phyloP scores from a whole-genome alignment of 64 coral and sea anemone genomes.

The Porites lutea region DNA sequence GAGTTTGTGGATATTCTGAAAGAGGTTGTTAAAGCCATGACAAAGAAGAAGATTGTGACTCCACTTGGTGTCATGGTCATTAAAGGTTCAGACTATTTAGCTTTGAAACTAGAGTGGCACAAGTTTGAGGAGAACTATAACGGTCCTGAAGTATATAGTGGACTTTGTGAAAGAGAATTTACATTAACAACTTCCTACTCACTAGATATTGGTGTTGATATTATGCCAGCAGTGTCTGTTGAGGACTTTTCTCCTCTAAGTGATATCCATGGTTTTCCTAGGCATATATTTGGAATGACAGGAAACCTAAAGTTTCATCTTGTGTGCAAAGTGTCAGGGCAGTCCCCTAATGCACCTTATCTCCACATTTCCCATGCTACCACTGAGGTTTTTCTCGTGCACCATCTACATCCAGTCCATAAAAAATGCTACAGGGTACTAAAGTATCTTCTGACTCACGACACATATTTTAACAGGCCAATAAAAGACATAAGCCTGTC shows the following conservation, averaged over 20 bases:
- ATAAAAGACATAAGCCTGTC: conserved; percentile 20
- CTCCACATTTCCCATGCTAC: conserved; percentile 41
- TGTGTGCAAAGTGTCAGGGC: conserved; percentile 44
- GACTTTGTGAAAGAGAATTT: conserved; percentile 14
- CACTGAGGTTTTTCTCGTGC: conserved; percentile 22
- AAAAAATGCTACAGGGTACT: conserved; percentile 45
- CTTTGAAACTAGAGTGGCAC: conserved; percentile 37
- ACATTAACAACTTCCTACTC: background rate
- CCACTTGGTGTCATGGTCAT: conserved; percentile 9
- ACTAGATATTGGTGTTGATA: conserved; percentile 52
- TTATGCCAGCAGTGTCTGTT: conserved; percentile 39
- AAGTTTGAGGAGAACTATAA: conserved; percentile 27
- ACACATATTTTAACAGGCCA: conserved; percentile 29
- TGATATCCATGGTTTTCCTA: conserved; percentile 31
- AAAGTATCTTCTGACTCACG: conserved; percentile 37
- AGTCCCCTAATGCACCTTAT: conserved; percentile 20
- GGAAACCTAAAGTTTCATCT: conserved; percentile 42
- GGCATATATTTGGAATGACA: conserved; percentile 1
- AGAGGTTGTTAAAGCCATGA: conserved; percentile 1
- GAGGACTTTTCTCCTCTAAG: conserved; percentile 35
- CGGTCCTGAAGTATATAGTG: conserved; percentile 29
- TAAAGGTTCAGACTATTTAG: conserved; percentile 9
- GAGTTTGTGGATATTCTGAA: background rate
- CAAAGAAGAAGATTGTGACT: conserved; percentile 42
- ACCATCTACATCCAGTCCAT: conserved; percentile 41